Evolutionary conservation across 2,888 invertebrate species (phyloP), one percentile per base, ranked within the genome.

Genomic region (Gastrophysa polygoni): DNA sequence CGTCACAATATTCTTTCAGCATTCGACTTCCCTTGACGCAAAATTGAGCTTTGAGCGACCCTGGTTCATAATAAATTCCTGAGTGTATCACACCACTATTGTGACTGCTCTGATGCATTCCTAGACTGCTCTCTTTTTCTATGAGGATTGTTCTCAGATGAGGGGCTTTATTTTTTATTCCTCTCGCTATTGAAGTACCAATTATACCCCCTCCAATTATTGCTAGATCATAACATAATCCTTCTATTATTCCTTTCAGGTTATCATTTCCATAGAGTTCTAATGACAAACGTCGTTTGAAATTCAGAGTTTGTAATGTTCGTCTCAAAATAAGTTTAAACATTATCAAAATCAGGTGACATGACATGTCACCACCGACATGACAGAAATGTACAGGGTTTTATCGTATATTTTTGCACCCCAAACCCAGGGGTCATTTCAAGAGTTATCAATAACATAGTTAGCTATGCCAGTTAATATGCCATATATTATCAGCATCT

Each of bases 61-160:
- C 92, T 1, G 92, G 93, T 73, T 89, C 59, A 76, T 95, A 95
- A 80, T 92, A 92, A 74, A 92, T 93, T 10, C 95, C 95, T 11
- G 95, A 94, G 83, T 98, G 97, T 61, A 98, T 89, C 0, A 98
- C 98, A 16, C 98, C 98, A 79, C 96, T 96, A 80, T 98, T 98
- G 78, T 95, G 92, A 0, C 96, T 95, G 79, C 92, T 95, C 82
- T 98, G 98, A 81, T 98, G 98, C 63, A 81, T 82, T 0, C 94
- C 96, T 70, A 96, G 82, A 48, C 82, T 79, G 20, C 83, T 80
- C 78, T 98, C 98, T 81, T 98, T 98, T 78, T 98, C 98, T 44
- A 97, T 78, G 8, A 98, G 82, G 16, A 92, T 93, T 73, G 96
- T 86, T 76, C 89, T 91, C 55, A 96, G 80, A 10, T 85, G 78